Conservation (phyloP, 2,113 vertebrate species). For the Anthoscopus minutus region DNA sequence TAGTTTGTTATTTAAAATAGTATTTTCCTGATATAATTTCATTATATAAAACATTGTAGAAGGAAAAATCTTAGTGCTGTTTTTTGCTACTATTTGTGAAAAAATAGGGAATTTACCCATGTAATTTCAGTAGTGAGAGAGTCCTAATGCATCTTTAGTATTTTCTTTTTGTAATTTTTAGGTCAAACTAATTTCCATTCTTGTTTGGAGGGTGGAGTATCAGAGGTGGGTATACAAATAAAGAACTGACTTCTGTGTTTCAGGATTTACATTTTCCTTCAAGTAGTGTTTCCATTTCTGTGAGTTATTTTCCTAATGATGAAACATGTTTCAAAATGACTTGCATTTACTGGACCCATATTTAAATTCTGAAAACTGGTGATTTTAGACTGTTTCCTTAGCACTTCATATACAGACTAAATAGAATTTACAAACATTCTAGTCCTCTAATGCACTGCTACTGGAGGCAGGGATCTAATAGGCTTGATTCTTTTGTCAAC, state of each 20-base stretch:
- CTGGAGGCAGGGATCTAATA: background rate
- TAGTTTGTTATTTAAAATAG: too few relatives aligned
- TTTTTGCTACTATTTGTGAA: background rate
- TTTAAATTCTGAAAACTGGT: background rate
- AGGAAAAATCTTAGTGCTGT: background rate
- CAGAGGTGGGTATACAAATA: background rate
- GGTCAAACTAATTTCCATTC: background rate
- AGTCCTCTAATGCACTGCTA: background rate
- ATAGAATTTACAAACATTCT: background rate
- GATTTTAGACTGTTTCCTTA: background rate
- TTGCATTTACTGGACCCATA: background rate
- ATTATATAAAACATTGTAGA: background rate
- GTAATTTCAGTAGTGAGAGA: background rate
- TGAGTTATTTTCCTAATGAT: background rate
- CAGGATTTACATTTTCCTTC: background rate
- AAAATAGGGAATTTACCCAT: background rate
- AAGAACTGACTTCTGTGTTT: background rate
- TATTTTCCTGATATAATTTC: too few relatives aligned
- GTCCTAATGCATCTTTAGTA: background rate
- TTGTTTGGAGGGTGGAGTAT: rapidly evolving
- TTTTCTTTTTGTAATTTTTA: background rate
- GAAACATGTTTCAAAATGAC: background rate
- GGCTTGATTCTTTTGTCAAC: background rate
- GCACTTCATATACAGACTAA: background rate
- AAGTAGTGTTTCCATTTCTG: background rate